Conservation (phyloP, 2,888 invertebrate genomes). For the Melinopterus prodromus region DNA sequence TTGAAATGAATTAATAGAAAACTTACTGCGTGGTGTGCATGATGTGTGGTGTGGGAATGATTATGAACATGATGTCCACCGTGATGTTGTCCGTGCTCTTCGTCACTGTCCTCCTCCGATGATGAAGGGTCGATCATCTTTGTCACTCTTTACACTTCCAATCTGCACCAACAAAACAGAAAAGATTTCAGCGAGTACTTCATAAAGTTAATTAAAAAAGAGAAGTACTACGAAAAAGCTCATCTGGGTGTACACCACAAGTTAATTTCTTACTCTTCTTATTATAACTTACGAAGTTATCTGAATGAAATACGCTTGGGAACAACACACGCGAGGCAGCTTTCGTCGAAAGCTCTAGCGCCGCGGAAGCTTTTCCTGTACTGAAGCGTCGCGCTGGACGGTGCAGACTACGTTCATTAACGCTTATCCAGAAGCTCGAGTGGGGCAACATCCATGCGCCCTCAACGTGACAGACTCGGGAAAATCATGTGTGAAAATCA, state of each 20-base stretch:
- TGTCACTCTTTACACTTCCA: constrained; percentile 50
- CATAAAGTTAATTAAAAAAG: constrained; percentile 13
- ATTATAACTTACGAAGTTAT: background rate
- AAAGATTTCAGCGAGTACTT: constrained; percentile 11
- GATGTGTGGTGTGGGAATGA: constrained; percentile 57
- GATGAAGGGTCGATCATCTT: constrained; percentile 95
- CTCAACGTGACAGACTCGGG: background rate
- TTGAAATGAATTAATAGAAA: too few relatives aligned
- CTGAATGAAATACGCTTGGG: background rate
- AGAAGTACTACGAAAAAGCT: background rate
- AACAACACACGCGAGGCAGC: background rate
- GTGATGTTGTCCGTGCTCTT: constrained; percentile 71
- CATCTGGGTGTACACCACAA: background rate
- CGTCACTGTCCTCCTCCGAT: constrained; percentile 94
- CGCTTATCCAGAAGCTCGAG: constrained; percentile 10
- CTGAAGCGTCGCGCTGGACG: background rate
- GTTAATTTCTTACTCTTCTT: background rate
- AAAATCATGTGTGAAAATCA: background rate
- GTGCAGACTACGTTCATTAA: constrained; percentile 29
- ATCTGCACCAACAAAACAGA: constrained; percentile 38
- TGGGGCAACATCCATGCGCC: background rate
- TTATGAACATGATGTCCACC: constrained; percentile 58
- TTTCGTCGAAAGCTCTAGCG: constrained; percentile 8
- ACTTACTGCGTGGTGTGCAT: constrained; percentile 55
- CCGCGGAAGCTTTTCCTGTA: constrained; percentile 6